Percentiles rank a stretch among this genome's conserved stretches.
Evolutionary conservation across 2,797 vertebrate genomes (phyloP).

Genomic region (Anomalospiza imberbis): DNA sequence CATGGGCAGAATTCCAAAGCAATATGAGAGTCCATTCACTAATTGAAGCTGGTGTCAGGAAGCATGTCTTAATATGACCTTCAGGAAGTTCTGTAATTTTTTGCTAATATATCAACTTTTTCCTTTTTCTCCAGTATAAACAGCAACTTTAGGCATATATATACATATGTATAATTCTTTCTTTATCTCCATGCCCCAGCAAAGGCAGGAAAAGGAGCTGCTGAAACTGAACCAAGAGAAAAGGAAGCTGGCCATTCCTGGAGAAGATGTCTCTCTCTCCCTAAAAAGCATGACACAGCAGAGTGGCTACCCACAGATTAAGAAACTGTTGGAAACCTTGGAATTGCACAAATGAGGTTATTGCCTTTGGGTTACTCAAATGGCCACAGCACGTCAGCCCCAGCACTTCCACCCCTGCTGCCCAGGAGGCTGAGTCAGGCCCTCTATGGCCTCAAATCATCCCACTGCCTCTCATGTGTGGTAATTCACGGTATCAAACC

Average conservation of each 20-base stretch:
- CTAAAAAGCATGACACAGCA: background rate
- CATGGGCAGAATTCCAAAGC: background rate
- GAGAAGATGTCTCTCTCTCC: background rate
- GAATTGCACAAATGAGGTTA: background rate
- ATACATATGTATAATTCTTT: background rate
- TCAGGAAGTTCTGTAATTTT: constrained; percentile 18
- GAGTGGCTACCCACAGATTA: background rate
- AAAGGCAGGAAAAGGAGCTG: background rate
- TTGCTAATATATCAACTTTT: background rate
- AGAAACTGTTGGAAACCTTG: background rate
- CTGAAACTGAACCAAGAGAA: background rate
- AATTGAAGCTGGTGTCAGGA: background rate
- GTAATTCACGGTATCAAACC: background rate
- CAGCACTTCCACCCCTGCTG: background rate
- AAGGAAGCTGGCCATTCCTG: background rate
- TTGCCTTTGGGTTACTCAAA: background rate
- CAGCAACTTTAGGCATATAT: background rate
- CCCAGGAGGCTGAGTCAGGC: background rate
- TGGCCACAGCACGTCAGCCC: background rate
- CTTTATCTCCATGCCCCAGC: background rate
- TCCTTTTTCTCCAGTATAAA: background rate
- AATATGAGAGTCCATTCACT: background rate
- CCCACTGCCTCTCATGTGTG: accelerated
- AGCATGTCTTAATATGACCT: background rate
- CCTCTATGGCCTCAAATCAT: background rate